Base-by-base conservation (phyloP, 2,888 invertebrate genomes). In the Sericinus montela region DNA sequence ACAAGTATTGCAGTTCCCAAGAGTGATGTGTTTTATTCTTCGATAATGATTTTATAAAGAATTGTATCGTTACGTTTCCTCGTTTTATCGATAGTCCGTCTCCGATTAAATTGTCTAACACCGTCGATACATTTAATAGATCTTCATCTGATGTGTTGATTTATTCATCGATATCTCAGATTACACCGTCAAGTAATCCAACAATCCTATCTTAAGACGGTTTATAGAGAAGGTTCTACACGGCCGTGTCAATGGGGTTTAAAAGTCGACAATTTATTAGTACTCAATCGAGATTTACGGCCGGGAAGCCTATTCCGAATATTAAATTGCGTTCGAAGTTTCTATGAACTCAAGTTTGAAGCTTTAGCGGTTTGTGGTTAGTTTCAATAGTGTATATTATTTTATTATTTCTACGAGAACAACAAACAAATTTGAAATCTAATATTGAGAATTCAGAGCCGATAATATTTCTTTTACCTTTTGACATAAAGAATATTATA, bases 251-350 rank as follows among this genome's bases (percentile, higher is more conserved):
- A 66, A 65, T 66, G 61, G 54, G 58, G 57, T 53, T 61, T 63
- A 59, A 63, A 63, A 61, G 57, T 60, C 53, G 55, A 58, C 58
- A 62, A 63, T 73, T 73, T 73, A 73, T 70, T 59, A 61, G 56
- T 51, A 57, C 57, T 64, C 60, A 58, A 57, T 60, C 49, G 54
- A 53, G 59, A 67, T 72, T 70, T 71, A 71, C 63, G 67, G 66
- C 50, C 59, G 52, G 52, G 58, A 56, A 62, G 59, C 62, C 56
- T 64, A 65, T 62, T 59, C 57, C 59, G 64, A 63, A 65, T 68
- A 63, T 63, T 64, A 61, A 64, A 63, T 58, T 56, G 58, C 58
- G 51, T 52, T 53, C 48, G 49, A 54, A 57, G 53, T 52, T 53
- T 51, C 45, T 41, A 34, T 40, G 15, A 36, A 48, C 45, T 28